Conservation (phyloP, 2,888 invertebrate species). For the Drosophila nr. perissopoda region DNA sequence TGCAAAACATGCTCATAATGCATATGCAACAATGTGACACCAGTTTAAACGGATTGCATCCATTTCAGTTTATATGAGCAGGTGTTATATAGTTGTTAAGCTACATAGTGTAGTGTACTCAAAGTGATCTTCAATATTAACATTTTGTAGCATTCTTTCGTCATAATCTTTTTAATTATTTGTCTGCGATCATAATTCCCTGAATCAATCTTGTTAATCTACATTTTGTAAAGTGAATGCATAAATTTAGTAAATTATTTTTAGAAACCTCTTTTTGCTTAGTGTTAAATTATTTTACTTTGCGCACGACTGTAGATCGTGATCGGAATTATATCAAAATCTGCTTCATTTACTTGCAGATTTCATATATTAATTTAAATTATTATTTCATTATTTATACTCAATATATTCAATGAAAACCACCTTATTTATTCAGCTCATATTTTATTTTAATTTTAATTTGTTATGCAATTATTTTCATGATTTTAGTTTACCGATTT, state of each 20-base stretch:
- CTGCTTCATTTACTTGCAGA: not conserved
- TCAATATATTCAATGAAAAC: not conserved
- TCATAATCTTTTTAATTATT: not conserved
- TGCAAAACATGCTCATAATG: slow-evolving; percentile 13
- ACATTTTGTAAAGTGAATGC: not conserved
- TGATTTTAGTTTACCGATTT: not conserved
- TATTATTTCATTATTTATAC: not conserved
- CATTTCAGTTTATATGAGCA: not conserved
- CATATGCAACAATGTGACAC: slow-evolving; percentile 31
- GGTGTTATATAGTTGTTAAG: not conserved
- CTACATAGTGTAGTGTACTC: not conserved
- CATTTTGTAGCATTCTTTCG: not conserved
- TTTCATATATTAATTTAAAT: not conserved
- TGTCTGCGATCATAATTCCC: not conserved
- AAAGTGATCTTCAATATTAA: not conserved
- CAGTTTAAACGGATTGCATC: not conserved
- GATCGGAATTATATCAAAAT: not conserved
- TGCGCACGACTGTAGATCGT: not conserved
- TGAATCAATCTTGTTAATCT: slow-evolving; percentile 15
- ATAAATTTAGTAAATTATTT: not conserved
- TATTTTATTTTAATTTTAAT: not conserved
- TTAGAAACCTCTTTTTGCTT: not conserved
- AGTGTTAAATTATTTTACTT: not conserved
- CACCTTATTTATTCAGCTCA: not conserved
- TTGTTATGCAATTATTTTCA: not conserved